phyloP scores from a whole-genome alignment of 2,888 invertebrate species.

The Linnaemya tessellans region DNA sequence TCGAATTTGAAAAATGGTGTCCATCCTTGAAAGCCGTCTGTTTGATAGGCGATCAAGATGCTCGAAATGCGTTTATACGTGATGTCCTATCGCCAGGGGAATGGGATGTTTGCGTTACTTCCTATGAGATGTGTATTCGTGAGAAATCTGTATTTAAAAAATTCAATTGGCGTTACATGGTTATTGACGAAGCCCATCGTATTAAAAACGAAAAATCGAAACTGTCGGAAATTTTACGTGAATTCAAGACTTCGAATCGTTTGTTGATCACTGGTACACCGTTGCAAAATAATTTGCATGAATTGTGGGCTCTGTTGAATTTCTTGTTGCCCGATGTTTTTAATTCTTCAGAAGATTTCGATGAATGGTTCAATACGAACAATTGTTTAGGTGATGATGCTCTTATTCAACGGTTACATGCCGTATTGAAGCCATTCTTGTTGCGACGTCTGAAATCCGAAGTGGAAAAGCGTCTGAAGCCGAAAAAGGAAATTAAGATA shows the following conservation, averaged over 20 bases:
- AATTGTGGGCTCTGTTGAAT: conserved; percentile 98
- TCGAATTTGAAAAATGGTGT: conserved; percentile 99
- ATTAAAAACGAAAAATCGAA: conserved; percentile 99
- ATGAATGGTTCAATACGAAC: conserved; percentile 99
- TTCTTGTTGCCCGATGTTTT: conserved; percentile 99
- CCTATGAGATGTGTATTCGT: conserved; percentile 99
- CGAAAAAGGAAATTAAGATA: conserved; percentile 98
- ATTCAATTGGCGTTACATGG: conserved; percentile 99
- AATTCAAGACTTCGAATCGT: conserved; percentile 98
- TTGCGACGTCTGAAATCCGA: conserved; percentile 97
- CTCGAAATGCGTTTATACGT: conserved; percentile 94
- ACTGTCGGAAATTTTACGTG: conserved; percentile 96
- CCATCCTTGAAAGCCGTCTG: conserved; percentile 96
- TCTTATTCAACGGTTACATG: conserved; percentile 95
- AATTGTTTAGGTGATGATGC: conserved; percentile 95
- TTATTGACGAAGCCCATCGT: conserved; percentile 99
- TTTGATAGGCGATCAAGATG: conserved; percentile 97
- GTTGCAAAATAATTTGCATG: conserved; percentile 98
- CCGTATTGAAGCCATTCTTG: conserved; percentile 96
- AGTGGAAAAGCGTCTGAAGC: conserved; percentile 97
- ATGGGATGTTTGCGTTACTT: conserved; percentile 99
- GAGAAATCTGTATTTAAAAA: conserved; percentile 98
- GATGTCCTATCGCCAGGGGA: conserved; percentile 96
- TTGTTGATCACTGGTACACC: conserved; percentile 98
- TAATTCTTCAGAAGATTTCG: conserved; percentile 98